phyloP scores from a whole-genome alignment of 2,888 invertebrate species.

The Drosophila mayaguana region DNA sequence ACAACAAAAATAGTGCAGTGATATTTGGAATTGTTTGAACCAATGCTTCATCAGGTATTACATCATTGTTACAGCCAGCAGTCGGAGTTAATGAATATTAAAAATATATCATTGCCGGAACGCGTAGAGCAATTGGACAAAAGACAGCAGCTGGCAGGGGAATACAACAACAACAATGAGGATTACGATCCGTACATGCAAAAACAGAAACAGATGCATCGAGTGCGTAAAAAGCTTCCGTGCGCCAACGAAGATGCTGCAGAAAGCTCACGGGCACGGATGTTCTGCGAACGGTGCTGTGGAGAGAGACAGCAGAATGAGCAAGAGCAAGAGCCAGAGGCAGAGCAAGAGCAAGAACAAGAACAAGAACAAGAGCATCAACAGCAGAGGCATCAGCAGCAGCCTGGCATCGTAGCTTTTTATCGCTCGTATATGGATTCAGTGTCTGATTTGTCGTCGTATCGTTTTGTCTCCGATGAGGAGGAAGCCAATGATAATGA shows the following conservation, averaged over 20 bases:
- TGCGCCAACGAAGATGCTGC: conserved; percentile 35
- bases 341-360: conserved; percentile 20
- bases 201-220: conserved; percentile 41
- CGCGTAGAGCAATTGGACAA: conserved; percentile 17
- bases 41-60: conserved; percentile 27
- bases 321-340: conserved; percentile 14
- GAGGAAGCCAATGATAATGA: conserved; percentile 65
- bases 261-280: conserved; percentile 73
- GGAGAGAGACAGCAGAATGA: conserved; percentile 64
- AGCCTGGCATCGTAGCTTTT: conserved; percentile 70
- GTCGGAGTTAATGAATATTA: conserved; percentile 37
- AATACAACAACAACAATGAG: conserved; percentile 32
- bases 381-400: conserved; percentile 34
- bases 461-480: conserved; percentile 83
- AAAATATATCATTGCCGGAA: conserved; percentile 33
- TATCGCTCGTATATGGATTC: conserved; percentile 76
- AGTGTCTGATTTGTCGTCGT: conserved; percentile 84
- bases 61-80: conserved; percentile 15
- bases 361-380: conserved; percentile 26
- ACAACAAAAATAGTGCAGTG: background rate
- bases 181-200: conserved; percentile 40
- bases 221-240: conserved; percentile 46
- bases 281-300: conserved; percentile 80
- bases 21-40: background rate
- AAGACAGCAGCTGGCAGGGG: conserved; percentile 25